These are phyloP conservation scores for Silvanus unidentatus DNA, from an alignment of 2,888 invertebrate species.

Conservation along the genomic window DNA sequence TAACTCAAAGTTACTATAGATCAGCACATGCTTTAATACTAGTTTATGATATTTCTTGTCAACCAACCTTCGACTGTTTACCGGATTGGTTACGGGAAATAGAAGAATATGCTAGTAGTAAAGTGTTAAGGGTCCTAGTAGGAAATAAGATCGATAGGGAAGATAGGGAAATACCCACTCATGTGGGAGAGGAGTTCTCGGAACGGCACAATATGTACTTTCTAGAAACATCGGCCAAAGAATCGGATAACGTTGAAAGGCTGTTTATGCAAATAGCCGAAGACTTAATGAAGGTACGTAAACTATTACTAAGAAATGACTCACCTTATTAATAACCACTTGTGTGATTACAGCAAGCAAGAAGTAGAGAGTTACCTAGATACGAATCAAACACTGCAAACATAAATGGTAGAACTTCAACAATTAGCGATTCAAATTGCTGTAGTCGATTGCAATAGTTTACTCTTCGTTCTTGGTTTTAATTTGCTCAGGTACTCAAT, in stretches of 20 bases:
- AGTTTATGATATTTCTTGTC: conserved; percentile 96
- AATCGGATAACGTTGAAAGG: conserved; percentile 95
- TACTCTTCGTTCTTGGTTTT: background rate
- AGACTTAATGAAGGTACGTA: conserved; percentile 73
- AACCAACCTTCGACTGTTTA: conserved; percentile 94
- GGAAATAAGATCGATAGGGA: conserved; percentile 97
- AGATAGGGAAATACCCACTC: conserved; percentile 90
- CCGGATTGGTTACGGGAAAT: conserved; percentile 97
- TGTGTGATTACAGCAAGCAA: conserved; percentile 61
- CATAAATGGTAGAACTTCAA: conserved; percentile 66
- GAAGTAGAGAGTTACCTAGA: conserved; percentile 73
- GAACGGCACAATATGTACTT: conserved; percentile 96
- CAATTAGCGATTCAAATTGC: conserved; percentile 61
- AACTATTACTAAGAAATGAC: background rate
- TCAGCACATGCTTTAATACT: conserved; percentile 95
- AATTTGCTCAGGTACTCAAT: conserved; percentile 3
- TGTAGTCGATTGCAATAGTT: conserved; percentile 48
- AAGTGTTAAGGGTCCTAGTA: conserved; percentile 89
- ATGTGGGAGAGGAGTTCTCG: conserved; percentile 94
- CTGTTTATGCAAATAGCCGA: conserved; percentile 96
- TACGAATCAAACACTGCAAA: conserved; percentile 67
- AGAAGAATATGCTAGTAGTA: conserved; percentile 93
- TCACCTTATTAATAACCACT: background rate
- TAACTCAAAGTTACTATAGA: conserved; percentile 95
- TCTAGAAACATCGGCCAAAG: conserved; percentile 95